phyloP scores from a whole-genome alignment of 2,797 vertebrate species.

The Macropus fuliginosus region DNA sequence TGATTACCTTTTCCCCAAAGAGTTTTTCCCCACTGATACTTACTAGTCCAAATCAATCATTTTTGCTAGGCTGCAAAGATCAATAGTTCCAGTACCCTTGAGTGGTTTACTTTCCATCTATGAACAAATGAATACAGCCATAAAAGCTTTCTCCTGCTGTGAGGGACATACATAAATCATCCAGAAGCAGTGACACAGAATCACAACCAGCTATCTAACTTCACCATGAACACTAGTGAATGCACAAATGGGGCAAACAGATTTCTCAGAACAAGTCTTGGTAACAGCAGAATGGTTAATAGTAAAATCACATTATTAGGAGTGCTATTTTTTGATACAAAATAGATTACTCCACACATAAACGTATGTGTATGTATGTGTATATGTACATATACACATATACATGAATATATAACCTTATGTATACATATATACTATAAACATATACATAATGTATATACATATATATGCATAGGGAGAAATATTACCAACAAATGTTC shows the following conservation, averaged over 20 bases:
- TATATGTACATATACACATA: background rate
- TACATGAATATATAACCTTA: background rate
- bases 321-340: background rate
- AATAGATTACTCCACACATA: background rate
- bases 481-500: conserved; percentile 96
- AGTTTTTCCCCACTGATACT: background rate
- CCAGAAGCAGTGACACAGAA: background rate
- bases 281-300: background rate
- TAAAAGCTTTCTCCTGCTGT: background rate
- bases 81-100: background rate
- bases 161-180: background rate
- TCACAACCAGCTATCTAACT: background rate
- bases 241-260: background rate
- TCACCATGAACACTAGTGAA: background rate
- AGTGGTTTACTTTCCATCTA: background rate
- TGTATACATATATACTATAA: background rate
- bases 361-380: background rate
- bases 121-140: background rate
- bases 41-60: background rate
- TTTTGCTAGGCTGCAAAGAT: background rate
- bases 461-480: conserved; percentile 30
- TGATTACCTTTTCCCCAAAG: background rate
- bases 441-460: conserved; percentile 24
- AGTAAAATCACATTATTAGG: background rate
- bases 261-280: background rate